Conservation (phyloP, 2,888 invertebrate genomes). For the Celastrina argiolus region DNA sequence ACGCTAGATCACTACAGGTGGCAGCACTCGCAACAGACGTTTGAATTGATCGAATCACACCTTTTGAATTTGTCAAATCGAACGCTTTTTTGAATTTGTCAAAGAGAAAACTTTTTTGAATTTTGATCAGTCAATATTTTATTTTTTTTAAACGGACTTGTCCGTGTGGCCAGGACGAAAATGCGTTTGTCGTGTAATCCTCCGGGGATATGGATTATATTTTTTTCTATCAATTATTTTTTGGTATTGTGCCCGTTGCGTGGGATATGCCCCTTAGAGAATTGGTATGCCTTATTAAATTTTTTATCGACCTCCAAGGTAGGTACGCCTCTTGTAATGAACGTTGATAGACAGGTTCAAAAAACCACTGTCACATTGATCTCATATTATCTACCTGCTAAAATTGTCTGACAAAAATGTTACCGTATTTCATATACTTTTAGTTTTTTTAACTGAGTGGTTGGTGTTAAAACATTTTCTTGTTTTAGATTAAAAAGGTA, state of each 20-base stretch:
- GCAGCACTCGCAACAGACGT: slow-evolving; percentile 50
- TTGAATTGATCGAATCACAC: slow-evolving; percentile 51
- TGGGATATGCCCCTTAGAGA: slow-evolving; percentile 56
- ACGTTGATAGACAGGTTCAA: slow-evolving; percentile 22
- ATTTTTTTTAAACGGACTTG: slow-evolving; percentile 49
- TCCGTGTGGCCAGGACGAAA: slow-evolving; percentile 71
- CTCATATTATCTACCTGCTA: slow-evolving; percentile 9
- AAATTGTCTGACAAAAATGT: not conserved
- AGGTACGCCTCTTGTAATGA: slow-evolving; percentile 24
- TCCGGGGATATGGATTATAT: slow-evolving; percentile 67
- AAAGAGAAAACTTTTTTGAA: slow-evolving; percentile 38
- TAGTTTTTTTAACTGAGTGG: too few relatives aligned
- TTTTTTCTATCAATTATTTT: slow-evolving; percentile 64
- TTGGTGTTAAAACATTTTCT: too few relatives aligned
- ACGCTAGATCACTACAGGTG: slow-evolving; percentile 59
- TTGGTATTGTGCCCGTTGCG: slow-evolving; percentile 52
- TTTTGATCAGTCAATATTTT: slow-evolving; percentile 36
- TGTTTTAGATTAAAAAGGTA: too few relatives aligned
- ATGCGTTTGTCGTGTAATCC: slow-evolving; percentile 78
- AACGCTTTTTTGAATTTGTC: slow-evolving; percentile 41
- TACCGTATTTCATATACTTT: too few relatives aligned
- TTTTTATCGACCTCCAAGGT: slow-evolving; percentile 31
- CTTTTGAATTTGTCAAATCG: slow-evolving; percentile 46
- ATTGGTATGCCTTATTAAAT: slow-evolving; percentile 33
- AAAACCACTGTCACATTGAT: slow-evolving; percentile 11